Evolutionary conservation across 2,797 vertebrate genomes (phyloP), one percentile per base, ranked within the genome.

Genomic region (Enteromius argenteus): DNA sequence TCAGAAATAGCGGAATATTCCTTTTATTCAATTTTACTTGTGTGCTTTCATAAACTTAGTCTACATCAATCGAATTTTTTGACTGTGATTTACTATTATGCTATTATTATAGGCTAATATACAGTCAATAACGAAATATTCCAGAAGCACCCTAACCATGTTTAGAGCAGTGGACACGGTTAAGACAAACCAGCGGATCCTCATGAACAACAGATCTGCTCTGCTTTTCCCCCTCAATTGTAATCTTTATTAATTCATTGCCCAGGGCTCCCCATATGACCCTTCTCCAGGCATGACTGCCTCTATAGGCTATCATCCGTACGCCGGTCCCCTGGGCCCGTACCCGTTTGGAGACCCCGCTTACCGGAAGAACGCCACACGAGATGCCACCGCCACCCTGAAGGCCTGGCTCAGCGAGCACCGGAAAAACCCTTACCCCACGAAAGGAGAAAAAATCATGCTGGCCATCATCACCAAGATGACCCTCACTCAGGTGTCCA

Each of bases 301-400:
- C 5, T 96, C 97, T 86, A 82, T 98, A 86, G 97, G 97, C 76
- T 98, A 96, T 90, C 97, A 96, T 79, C 96, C 97, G 0, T 98
- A 99, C 35, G 96, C 96, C 5, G 95, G 96, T 3, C 93, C 97
- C 69, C 92, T 98, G 88, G 97, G 96, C 46, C 94, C 96, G 0
- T 98, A 96, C 87, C 93, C 96, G 0, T 98, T 97, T 21, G 96
- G 96, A 78, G 97, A 99, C 91, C 95, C 97, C 8, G 91, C 96
- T 30, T 98, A 98, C 93, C 94, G 97, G 68, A 98, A 98, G 91
- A 98, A 98, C 81, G 96, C 97, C 87, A 98, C 97, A 0, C 92
- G 97, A 87, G 97, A 99, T 73, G 97, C 97, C 89, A 99, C 97
- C 0, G 95, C 96, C 64, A 96, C 96, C 21, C 95, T 97, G 79